Evolutionary conservation across 1,140 invertebrate genomes (phyloP).

Genomic region (Formica selysi): DNA sequence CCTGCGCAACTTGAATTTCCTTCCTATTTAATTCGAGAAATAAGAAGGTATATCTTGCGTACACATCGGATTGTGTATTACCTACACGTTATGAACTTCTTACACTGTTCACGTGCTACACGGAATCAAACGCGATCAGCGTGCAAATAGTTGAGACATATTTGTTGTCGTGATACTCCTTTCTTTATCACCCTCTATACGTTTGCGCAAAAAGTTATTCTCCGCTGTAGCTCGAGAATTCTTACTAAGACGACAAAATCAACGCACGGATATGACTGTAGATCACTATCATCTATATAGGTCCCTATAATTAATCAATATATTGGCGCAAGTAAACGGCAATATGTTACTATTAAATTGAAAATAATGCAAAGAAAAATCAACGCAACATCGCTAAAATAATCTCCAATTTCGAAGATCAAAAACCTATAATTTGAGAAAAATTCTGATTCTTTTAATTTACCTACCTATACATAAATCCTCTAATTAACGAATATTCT

Average conservation of each 20-base stretch:
- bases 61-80: constrained; percentile 49
- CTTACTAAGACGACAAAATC: constrained; percentile 48
- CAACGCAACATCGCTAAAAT: background rate
- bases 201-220: constrained; percentile 16
- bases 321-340: background rate
- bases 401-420: background rate
- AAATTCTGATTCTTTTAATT: constrained; percentile 7
- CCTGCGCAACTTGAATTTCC: background rate
- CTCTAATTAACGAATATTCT: background rate
- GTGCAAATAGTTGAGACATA: constrained; percentile 50
- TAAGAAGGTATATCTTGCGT: constrained; percentile 33
- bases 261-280: background rate
- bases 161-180: constrained; percentile 10
- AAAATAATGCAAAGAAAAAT: background rate
- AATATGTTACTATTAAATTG: background rate
- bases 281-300: background rate
- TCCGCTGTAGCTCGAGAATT: constrained; percentile 48
- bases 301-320: constrained; percentile 27
- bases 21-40: constrained; percentile 32
- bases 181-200: constrained; percentile 5
- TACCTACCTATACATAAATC: background rate
- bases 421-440: background rate
- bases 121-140: constrained; percentile 54
- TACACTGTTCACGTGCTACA: constrained; percentile 47
- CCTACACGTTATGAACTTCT: constrained; percentile 40